These are phyloP conservation scores for Bicyclus anynana DNA, from an alignment of 1,140 invertebrate genomes.

Conservation along the genomic window DNA sequence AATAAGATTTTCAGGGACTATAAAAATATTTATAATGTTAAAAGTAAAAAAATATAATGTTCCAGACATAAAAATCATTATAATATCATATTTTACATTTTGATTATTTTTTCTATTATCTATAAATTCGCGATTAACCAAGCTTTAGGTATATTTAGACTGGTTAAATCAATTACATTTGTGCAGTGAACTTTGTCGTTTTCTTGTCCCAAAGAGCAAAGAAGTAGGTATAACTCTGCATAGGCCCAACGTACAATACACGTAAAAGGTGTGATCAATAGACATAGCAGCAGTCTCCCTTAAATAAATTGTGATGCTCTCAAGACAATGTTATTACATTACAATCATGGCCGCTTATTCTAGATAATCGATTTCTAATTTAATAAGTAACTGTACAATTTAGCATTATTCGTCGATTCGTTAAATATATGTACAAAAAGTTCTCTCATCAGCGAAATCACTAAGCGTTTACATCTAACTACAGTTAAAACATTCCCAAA, in stretches of 20 bases:
- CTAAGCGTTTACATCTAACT: slow-evolving; percentile 29
- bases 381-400: slow-evolving; percentile 64
- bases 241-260: slow-evolving; percentile 21
- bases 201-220: too few relatives aligned
- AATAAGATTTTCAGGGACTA: not conserved
- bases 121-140: too few relatives aligned
- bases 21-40: too few relatives aligned
- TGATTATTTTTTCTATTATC: too few relatives aligned
- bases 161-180: too few relatives aligned
- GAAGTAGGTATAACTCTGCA: not conserved
- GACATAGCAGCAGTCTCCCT: slow-evolving; percentile 52
- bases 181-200: not conserved
- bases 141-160: too few relatives aligned
- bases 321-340: slow-evolving; percentile 48
- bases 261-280: slow-evolving; percentile 43
- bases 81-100: too few relatives aligned
- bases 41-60: too few relatives aligned
- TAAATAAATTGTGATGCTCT: slow-evolving; percentile 63
- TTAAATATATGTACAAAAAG: slow-evolving; percentile 66
- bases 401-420: slow-evolving; percentile 46
- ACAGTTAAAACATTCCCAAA: not conserved
- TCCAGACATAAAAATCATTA: too few relatives aligned
- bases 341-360: slow-evolving; percentile 61
- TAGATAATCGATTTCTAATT: slow-evolving; percentile 50
- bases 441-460: slow-evolving; percentile 37